Conservation (phyloP, 2,888 invertebrate genomes). For the Eudemis profundana region DNA sequence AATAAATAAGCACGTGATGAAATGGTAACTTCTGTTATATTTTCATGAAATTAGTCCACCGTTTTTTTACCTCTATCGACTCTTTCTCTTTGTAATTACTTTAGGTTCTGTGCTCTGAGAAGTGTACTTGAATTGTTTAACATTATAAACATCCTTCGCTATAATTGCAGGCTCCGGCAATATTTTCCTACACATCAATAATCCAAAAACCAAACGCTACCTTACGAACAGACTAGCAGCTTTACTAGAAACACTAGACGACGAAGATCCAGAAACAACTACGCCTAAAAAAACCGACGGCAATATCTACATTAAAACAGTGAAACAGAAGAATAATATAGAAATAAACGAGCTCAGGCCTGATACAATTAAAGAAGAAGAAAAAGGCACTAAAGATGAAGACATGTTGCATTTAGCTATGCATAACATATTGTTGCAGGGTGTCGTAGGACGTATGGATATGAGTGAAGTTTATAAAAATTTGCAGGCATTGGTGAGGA, state of each 20-base stretch:
- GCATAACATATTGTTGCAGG: slow-evolving; percentile 68
- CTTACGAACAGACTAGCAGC: slow-evolving; percentile 61
- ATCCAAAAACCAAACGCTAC: slow-evolving; percentile 64
- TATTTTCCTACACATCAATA: slow-evolving; percentile 59
- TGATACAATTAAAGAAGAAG: background rate
- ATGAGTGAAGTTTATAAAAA: slow-evolving; percentile 61
- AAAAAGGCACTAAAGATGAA: slow-evolving; percentile 47
- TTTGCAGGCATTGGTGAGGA: slow-evolving; percentile 52
- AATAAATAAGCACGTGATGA: too few species aligned
- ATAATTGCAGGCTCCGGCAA: slow-evolving; percentile 60
- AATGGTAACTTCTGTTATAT: too few species aligned
- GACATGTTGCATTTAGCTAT: slow-evolving; percentile 65
- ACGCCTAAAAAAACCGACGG: slow-evolving; percentile 21
- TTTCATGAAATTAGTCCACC: too few species aligned
- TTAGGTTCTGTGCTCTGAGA: too few species aligned
- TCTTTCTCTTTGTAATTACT: too few species aligned
- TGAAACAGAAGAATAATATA: slow-evolving; percentile 29
- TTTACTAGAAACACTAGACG: slow-evolving; percentile 68
- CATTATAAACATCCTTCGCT: slow-evolving; percentile 1
- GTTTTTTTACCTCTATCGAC: too few species aligned
- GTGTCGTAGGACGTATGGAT: slow-evolving; percentile 66
- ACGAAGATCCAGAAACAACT: slow-evolving; percentile 53
- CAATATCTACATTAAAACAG: slow-evolving; percentile 16
- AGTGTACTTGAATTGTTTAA: background rate
- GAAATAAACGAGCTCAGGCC: slow-evolving; percentile 30